phyloP scores from a whole-genome alignment of 2,888 invertebrate genomes.

The Galerucella calmariensis region DNA sequence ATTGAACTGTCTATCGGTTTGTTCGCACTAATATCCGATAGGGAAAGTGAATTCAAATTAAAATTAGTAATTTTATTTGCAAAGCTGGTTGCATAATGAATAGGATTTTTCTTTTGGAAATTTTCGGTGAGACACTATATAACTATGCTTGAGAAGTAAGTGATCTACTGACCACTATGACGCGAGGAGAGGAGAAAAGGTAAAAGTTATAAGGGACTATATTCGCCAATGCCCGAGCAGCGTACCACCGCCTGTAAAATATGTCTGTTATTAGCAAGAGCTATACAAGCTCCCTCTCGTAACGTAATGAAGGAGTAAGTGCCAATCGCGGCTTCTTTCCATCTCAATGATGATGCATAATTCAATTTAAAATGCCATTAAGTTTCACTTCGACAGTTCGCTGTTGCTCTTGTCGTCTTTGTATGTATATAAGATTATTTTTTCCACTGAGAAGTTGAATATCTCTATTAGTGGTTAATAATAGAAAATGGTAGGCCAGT shows the following conservation, averaged over 20 bases:
- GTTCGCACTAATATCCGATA: no score
- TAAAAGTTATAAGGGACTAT: neutral
- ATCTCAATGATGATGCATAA: slow-evolving; percentile 55
- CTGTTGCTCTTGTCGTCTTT: slow-evolving; percentile 12
- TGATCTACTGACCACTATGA: slow-evolving; percentile 1
- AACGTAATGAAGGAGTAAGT: slow-evolving; percentile 50
- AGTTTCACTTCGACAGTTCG: slow-evolving; percentile 31
- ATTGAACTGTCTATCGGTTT: no score
- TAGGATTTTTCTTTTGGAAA: no score
- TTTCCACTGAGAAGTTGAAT: neutral
- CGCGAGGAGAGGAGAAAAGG: neutral
- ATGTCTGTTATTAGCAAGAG: slow-evolving; percentile 45
- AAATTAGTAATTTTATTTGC: no score
- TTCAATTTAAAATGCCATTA: slow-evolving; percentile 59
- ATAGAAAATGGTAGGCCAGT: no score
- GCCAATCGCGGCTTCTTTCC: slow-evolving; percentile 57
- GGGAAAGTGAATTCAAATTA: no score
- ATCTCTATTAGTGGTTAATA: no score
- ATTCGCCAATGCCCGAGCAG: neutral
- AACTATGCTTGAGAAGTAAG: neutral
- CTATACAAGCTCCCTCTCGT: slow-evolving; percentile 38
- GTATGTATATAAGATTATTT: neutral
- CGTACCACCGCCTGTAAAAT: slow-evolving; percentile 5
- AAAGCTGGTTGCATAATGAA: no score
- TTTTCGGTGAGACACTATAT: neutral